Evolutionary conservation across 2,113 vertebrate genomes (phyloP).

Genomic region (Accipiter virgatus): DNA sequence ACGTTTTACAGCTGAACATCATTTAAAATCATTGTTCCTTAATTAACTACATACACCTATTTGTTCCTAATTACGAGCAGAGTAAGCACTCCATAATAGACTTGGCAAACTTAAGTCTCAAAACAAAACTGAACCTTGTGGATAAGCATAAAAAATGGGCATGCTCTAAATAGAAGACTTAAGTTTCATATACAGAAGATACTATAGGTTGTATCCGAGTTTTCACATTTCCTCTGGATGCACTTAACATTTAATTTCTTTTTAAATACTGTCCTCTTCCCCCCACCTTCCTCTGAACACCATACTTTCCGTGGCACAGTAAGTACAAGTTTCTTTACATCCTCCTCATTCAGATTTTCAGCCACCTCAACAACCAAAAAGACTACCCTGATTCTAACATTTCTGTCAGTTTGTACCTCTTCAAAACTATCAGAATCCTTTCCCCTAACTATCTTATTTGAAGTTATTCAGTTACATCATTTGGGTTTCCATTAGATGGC

Average conservation of each 20-base stretch:
- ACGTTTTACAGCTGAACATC: neutral
- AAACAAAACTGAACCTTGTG: neutral
- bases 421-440: neutral
- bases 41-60: neutral
- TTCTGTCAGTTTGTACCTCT: neutral
- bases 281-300: neutral
- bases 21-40: neutral
- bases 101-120: neutral
- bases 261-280: neutral
- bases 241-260: neutral
- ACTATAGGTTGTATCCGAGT: neutral
- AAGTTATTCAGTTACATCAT: neutral
- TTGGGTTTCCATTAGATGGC: neutral
- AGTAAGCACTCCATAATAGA: neutral
- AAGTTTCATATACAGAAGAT: neutral
- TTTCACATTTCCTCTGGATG: neutral
- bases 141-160: neutral
- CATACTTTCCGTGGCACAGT: fast-evolving
- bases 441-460: neutral
- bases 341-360: neutral
- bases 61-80: neutral
- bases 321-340: neutral
- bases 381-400: neutral
- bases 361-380: fast-evolving
- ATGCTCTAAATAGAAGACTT: neutral